Evolutionary conservation across 2,888 invertebrate species (phyloP).

Genomic region (Zonitis immaculata): DNA sequence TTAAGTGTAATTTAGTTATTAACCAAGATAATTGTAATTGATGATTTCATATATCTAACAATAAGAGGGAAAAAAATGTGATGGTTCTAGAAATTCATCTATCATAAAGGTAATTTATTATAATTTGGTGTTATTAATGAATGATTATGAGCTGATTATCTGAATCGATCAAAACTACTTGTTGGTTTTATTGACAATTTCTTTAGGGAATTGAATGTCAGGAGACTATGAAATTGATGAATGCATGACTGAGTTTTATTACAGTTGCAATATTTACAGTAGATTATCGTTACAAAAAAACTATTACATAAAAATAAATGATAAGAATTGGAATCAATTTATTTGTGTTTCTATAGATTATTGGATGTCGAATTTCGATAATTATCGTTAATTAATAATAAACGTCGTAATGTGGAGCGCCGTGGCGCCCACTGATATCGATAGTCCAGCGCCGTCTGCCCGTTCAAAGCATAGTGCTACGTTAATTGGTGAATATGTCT

Average conservation of each 20-base stretch:
- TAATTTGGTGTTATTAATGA: background rate
- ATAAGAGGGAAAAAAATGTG: background rate
- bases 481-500: slow-evolving; percentile 69
- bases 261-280: background rate
- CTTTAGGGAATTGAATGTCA: background rate
- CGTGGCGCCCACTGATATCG: slow-evolving; percentile 52
- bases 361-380: too few species aligned
- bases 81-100: too few species aligned
- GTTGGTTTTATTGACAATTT: background rate
- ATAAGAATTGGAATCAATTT: background rate
- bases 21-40: background rate
- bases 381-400: background rate
- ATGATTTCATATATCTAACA: background rate
- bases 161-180: background rate
- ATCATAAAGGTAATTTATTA: background rate
- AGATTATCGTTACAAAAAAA: background rate
- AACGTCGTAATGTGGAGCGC: slow-evolving; percentile 56
- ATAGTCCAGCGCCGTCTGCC: slow-evolving; percentile 60
- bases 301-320: too few species aligned
- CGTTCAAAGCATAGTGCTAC: slow-evolving; percentile 81
- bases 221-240: background rate
- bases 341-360: background rate
- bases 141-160: background rate
- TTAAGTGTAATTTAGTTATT: background rate
- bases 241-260: background rate